Conservation (phyloP, 2,888 invertebrate genomes). For the Junonia oenone region DNA sequence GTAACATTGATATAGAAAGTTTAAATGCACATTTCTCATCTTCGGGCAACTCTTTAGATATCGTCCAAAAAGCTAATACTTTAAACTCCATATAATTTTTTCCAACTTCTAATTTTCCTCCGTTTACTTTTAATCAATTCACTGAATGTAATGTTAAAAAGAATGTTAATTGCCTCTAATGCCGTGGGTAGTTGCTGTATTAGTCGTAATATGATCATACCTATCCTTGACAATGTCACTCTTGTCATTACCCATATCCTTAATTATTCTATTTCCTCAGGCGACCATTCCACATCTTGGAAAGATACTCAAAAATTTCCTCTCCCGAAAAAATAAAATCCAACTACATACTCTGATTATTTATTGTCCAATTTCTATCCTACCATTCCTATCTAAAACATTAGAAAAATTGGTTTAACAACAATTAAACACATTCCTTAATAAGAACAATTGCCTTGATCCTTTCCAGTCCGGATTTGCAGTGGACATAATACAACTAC, state of each 20-base stretch:
- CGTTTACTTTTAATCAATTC: too few relatives aligned
- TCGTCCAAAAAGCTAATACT: neutral
- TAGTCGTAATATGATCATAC: too few relatives aligned
- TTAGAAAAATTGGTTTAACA: constrained; percentile 6
- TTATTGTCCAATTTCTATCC: constrained; percentile 6
- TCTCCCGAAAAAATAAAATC: neutral
- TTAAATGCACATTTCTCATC: too few relatives aligned
- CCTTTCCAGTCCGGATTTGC: constrained; percentile 10
- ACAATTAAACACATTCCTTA: constrained; percentile 2
- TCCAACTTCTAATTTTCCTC: neutral
- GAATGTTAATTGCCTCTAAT: neutral
- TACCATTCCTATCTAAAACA: constrained; percentile 12
- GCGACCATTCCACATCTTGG: neutral
- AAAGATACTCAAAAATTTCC: constrained; percentile 1
- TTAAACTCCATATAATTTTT: neutral
- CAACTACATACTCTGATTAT: neutral
- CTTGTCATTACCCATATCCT: too few relatives aligned
- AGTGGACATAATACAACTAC: constrained; percentile 8
- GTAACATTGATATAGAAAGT: too few relatives aligned
- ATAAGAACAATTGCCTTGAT: neutral
- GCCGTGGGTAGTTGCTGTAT: neutral
- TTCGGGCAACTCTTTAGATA: too few relatives aligned
- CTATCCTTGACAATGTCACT: too few relatives aligned
- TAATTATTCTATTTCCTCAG: neutral
- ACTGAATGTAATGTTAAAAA: too few relatives aligned